These are phyloP conservation scores for Phrixothrix hirtus DNA, from an alignment of 2,888 invertebrate genomes.

Conservation along the genomic window DNA sequence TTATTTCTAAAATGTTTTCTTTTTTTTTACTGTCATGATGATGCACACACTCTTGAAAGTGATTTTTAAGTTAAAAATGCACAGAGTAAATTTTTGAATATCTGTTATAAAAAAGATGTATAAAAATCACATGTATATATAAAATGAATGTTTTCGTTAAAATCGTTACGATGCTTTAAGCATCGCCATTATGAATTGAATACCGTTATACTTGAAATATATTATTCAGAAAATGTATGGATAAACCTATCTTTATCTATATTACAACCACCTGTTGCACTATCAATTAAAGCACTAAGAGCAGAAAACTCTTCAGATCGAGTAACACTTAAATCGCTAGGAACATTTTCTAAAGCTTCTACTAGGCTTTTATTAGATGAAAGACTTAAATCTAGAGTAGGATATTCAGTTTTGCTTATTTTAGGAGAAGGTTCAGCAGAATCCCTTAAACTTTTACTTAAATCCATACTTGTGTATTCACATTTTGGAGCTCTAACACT, in stretches of 20 bases:
- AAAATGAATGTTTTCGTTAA: no score
- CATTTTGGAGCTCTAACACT: constrained; percentile 52
- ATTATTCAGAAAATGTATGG: no score
- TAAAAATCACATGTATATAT: no score
- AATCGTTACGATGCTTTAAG: no score
- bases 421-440: constrained; percentile 61
- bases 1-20: no score
- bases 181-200: no score
- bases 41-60: no score
- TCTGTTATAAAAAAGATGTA: no score
- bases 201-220: no score
- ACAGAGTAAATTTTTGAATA: no score
- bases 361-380: constrained; percentile 50
- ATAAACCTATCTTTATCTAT: constrained; percentile 11
- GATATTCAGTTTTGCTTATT: constrained; percentile 62
- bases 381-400: constrained; percentile 58
- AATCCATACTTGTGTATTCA: constrained; percentile 44
- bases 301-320: constrained; percentile 31
- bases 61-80: no score
- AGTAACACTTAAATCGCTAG: constrained; percentile 42
- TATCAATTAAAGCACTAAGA: constrained; percentile 21
- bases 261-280: constrained; percentile 7
- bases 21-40: no score
- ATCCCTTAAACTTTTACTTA: constrained; percentile 42
- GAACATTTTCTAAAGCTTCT: constrained; percentile 37